Percentiles rank a stretch among this genome's conserved stretches.
Conservation (phyloP, 2,113 vertebrate species). For the Trogon surrucura region DNA sequence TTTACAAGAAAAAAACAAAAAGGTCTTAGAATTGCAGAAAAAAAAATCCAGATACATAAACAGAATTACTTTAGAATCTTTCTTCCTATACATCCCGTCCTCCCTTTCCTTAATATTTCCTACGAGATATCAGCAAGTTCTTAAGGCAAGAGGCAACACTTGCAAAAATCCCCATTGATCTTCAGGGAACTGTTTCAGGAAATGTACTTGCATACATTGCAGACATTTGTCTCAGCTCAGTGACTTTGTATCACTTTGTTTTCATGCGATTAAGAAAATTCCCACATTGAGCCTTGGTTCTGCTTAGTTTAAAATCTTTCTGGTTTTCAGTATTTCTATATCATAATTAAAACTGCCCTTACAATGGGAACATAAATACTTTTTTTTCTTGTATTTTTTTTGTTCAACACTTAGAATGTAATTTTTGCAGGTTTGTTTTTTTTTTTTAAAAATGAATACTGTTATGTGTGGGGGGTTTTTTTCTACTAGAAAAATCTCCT, state of each 20-base stretch:
- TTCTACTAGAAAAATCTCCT: not conserved
- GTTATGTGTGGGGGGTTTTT: not conserved
- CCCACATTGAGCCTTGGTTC: not conserved
- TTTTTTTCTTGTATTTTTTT: not conserved
- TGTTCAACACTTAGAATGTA: not conserved
- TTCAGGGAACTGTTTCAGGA: not conserved
- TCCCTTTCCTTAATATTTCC: not conserved
- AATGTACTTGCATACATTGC: not conserved
- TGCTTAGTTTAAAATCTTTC: not conserved
- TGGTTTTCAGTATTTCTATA: not conserved
- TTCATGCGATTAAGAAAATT: not conserved
- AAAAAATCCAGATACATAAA: rapidly evolving
- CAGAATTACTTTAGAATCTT: not conserved
- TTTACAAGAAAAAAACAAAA: not conserved
- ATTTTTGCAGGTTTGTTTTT: not conserved
- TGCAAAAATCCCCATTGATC: not conserved
- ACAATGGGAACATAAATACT: not conserved
- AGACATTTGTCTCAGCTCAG: not conserved
- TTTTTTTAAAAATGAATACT: not conserved
- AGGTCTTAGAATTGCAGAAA: not conserved
- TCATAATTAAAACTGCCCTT: not conserved
- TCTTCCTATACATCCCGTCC: not conserved
- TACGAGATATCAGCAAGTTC: not conserved
- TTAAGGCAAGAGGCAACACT: not conserved
- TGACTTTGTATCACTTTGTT: not conserved